Evolutionary conservation across 2,113 vertebrate species (phyloP), one percentile per base, ranked within the genome.

Genomic region (Rhodinocichla rosea): DNA sequence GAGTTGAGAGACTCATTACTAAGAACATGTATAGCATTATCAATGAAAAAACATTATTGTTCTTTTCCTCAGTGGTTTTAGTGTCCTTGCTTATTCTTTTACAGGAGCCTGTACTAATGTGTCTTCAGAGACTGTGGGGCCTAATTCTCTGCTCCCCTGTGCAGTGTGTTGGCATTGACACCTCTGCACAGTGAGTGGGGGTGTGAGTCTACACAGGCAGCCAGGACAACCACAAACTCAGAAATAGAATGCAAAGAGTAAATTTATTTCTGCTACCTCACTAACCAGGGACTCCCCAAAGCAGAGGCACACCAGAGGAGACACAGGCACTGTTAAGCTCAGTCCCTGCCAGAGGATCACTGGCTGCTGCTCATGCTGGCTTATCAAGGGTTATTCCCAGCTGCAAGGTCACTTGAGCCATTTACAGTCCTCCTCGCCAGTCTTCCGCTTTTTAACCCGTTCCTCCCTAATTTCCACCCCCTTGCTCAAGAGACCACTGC

Each of bases 21-120:
- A 96, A 95, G 85, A 95, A 93, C 96, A 96, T 96, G 94, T 94
- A 94, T 96, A 94, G 95, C 95, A 97, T 97, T 89, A 94, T 96
- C 95, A 97, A 96, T 95, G 93, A 92, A 95, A 96, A 96, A 96
- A 78, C 83, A 87, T 93, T 94, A 95, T 95, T 95, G 95, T 97
- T 95, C 94, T 95, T 95, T 96, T 93, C 75, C 80, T 96, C 71
- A 7, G 90, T 93, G 64, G 64, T 92, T 94, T 94, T 64, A 81
- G 92, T 84, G 94, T 96, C 90, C 94, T 94, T 90, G 68, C 85
- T 81, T 94, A 94, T 92, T 78, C 70, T 95, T 95, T 96, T 77
- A 53, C 20, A 45, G 64, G 69, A 88, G 56, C 56, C 56, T 2
- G 2, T 80, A 55, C 52, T 83, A 81, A 81, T 68, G 24, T 42